Percentiles rank a stretch among this genome's conserved stretches.
These are phyloP conservation scores for Cryptomyrus ogoouensis DNA, from an alignment of 2,113 vertebrate species.

Conservation along the genomic window DNA sequence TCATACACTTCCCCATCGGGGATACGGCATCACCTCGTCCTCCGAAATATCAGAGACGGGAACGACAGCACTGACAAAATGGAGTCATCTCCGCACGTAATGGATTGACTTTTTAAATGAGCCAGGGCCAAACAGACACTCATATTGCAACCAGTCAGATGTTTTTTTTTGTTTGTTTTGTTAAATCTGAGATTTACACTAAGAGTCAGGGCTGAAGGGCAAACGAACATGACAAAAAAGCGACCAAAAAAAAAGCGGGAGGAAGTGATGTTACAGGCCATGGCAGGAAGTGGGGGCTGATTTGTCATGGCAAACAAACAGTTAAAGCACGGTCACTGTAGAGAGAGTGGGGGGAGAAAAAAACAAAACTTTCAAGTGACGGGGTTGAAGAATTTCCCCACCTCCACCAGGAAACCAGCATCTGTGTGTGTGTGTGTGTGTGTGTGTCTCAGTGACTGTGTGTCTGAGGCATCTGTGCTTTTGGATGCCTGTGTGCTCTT, in stretches of 20 bases:
- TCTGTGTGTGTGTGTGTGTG: constrained; percentile 30
- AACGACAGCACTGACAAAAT: not conserved
- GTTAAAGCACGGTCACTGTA: constrained; percentile 59
- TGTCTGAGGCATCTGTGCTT: constrained; percentile 38
- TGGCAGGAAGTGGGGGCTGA: constrained; percentile 55
- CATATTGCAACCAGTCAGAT: not conserved
- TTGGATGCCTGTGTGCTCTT: constrained; percentile 32
- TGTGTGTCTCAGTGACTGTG: constrained; percentile 22
- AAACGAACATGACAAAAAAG: not conserved
- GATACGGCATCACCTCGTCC: not conserved
- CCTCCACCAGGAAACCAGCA: constrained; percentile 32
- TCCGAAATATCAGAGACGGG: not conserved
- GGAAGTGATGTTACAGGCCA: constrained; percentile 61
- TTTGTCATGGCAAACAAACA: constrained; percentile 18
- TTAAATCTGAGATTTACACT: constrained; percentile 23
- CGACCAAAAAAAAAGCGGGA: constrained; percentile 19
- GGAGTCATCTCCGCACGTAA: not conserved
- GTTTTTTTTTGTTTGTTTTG: constrained; percentile 12
- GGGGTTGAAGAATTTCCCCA: constrained; percentile 22
- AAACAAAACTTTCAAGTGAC: constrained; percentile 12
- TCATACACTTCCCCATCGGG: not conserved
- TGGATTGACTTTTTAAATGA: constrained; percentile 1
- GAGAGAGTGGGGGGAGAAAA: constrained; percentile 9
- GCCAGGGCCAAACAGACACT: not conserved
- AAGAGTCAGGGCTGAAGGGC: not conserved